Evolutionary conservation across 2,797 vertebrate genomes (phyloP).

Genomic region (Nyctalus aviator): DNA sequence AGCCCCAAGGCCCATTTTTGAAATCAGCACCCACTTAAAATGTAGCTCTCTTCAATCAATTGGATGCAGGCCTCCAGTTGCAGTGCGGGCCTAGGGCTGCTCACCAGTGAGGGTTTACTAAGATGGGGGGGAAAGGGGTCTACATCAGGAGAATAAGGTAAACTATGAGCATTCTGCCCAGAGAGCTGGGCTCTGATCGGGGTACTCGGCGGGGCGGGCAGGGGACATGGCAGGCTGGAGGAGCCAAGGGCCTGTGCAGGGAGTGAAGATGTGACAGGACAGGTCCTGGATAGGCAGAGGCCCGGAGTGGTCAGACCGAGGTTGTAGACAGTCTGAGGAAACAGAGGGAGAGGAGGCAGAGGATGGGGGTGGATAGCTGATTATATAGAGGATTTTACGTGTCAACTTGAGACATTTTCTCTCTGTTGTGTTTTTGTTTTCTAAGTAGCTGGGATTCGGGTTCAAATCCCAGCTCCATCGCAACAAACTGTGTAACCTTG

Average conservation of each 20-base stretch:
- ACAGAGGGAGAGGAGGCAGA: background rate
- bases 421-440: slow-evolving; percentile 3
- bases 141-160: background rate
- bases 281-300: background rate
- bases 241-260: background rate
- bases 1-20: background rate
- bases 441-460: background rate
- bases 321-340: background rate
- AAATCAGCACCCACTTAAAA: background rate
- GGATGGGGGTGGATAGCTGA: background rate
- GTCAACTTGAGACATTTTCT: background rate
- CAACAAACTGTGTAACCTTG: background rate
- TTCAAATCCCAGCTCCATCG: background rate
- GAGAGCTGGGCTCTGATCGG: background rate
- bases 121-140: background rate
- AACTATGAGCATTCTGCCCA: background rate
- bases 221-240: background rate
- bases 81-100: background rate
- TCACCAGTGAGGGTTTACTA: background rate
- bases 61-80: background rate
- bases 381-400: background rate
- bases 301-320: background rate
- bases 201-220: background rate
- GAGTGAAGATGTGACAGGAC: background rate
- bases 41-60: background rate